These are phyloP conservation scores for Rhombomys opimus DNA, from an alignment of 2,113 vertebrate genomes.

Conservation along the genomic window DNA sequence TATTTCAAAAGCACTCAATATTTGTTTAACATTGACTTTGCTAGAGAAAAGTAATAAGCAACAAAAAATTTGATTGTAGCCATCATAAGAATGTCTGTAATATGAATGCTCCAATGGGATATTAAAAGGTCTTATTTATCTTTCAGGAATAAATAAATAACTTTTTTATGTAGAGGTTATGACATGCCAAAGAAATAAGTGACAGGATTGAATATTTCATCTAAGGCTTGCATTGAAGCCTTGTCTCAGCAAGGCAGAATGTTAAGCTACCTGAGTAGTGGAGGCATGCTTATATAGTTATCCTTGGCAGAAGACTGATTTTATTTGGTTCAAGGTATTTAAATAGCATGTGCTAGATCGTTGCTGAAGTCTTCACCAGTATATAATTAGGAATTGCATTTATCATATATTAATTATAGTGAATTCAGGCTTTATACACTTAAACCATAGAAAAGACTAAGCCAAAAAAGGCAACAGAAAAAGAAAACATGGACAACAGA, in stretches of 20 bases:
- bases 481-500: neutral
- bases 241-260: neutral
- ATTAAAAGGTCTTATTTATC: neutral
- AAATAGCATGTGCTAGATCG: neutral
- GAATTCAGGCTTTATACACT: neutral
- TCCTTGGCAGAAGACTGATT: neutral
- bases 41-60: neutral
- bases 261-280: neutral
- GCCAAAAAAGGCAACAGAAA: neutral
- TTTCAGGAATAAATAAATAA: neutral
- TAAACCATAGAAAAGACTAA: neutral
- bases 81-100: neutral
- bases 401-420: neutral
- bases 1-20: neutral
- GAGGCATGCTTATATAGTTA: neutral
- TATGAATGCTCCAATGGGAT: neutral
- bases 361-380: neutral
- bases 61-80: neutral
- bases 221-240: neutral
- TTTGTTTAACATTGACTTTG: neutral
- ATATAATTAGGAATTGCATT: neutral
- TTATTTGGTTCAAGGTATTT: neutral
- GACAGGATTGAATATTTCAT: neutral
- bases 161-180: neutral
- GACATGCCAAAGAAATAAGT: neutral